These are phyloP conservation scores for Phania funesta DNA, from an alignment of 2,888 invertebrate genomes.

Conservation along the genomic window DNA sequence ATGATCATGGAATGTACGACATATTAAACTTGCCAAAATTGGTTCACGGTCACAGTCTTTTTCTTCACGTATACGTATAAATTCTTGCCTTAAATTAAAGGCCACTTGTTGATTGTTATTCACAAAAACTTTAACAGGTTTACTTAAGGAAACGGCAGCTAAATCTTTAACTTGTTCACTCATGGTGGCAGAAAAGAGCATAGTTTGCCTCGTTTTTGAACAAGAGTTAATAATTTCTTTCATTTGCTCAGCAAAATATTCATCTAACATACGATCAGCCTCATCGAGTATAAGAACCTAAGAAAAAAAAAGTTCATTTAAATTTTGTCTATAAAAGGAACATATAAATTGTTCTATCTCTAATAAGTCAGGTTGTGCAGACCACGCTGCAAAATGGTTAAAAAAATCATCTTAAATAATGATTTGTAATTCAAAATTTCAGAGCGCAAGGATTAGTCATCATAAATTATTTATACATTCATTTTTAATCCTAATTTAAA, in stretches of 20 bases:
- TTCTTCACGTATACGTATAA: conserved; percentile 93
- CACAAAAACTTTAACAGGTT: conserved; percentile 96
- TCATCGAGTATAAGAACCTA: conserved; percentile 84
- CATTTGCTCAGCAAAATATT: conserved; percentile 99
- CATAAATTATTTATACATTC: conserved; percentile 66
- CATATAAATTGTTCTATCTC: neutral
- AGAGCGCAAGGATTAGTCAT: conserved; percentile 81
- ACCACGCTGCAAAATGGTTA: conserved; percentile 10
- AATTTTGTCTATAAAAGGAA: neutral
- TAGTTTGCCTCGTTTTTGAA: conserved; percentile 94
- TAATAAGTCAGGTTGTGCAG: conserved; percentile 43
- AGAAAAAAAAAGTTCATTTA: neutral
- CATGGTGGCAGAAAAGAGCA: conserved; percentile 99
- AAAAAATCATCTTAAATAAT: conserved; percentile 34
- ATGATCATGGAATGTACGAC: conserved; percentile 93
- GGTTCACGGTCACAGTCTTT: conserved; percentile 96
- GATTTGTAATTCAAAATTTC: conserved; percentile 68
- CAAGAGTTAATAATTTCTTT: conserved; percentile 98
- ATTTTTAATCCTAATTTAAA: neutral
- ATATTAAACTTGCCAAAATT: conserved; percentile 89
- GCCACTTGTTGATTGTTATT: conserved; percentile 98
- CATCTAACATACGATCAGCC: conserved; percentile 95
- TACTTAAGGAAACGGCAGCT: conserved; percentile 94
- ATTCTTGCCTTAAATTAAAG: conserved; percentile 96
- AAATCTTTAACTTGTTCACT: conserved; percentile 98